These are phyloP conservation scores for Pimephales promelas DNA, from an alignment of 2,113 vertebrate species.

Conservation along the genomic window DNA sequence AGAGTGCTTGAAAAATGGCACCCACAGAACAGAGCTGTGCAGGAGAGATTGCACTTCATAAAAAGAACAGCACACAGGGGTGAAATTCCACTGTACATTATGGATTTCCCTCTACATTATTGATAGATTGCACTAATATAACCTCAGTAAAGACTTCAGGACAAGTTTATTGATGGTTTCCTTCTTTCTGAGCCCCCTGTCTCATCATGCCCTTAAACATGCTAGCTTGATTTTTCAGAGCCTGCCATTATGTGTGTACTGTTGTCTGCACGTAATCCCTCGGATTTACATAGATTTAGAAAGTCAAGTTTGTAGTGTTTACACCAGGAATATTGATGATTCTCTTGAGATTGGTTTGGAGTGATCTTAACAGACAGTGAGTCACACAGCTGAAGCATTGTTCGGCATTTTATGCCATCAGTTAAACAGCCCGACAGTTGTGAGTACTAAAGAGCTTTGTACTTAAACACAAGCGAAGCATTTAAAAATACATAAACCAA, in stretches of 20 bases:
- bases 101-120: constrained; percentile 95
- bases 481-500: not conserved
- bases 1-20: constrained; percentile 91
- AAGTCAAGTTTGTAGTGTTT: constrained; percentile 20
- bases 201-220: constrained; percentile 26
- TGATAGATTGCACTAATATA: constrained; percentile 99
- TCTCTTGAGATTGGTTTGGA: constrained; percentile 4
- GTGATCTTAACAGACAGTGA: constrained; percentile 14
- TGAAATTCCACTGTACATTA: constrained; percentile 91
- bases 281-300: constrained; percentile 23
- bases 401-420: not conserved
- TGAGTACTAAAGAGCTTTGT: not conserved
- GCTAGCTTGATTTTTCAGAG: not conserved
- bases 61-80: constrained; percentile 90
- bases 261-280: constrained; percentile 16
- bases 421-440: constrained; percentile 12
- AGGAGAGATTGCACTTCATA: constrained; percentile 93
- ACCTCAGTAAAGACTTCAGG: constrained; percentile 94
- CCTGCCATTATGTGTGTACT: constrained; percentile 16
- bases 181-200: constrained; percentile 1
- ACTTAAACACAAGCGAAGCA: not conserved
- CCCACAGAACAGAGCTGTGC: constrained; percentile 76
- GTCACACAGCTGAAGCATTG: not conserved
- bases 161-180: constrained; percentile 87
- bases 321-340: constrained; percentile 5